Base-by-base conservation (phyloP, 2,888 invertebrate species). In the Cylloceria caligata region DNA sequence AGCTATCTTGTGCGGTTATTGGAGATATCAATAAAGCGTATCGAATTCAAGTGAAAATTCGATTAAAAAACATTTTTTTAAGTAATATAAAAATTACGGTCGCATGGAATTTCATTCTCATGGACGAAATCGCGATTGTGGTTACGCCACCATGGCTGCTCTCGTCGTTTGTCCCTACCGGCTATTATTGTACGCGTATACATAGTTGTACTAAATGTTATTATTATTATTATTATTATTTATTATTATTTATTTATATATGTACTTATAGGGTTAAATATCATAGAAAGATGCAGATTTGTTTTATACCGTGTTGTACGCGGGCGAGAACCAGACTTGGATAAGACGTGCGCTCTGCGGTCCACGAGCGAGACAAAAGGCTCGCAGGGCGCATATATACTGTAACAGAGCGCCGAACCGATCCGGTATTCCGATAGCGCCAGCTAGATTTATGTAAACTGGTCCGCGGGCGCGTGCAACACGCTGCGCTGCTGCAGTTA, bases 371-470 rank as follows among this genome's bases (percentile, higher is more conserved):
- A 83, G 83, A 85, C 85, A 83, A 85, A 85, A 85, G 81, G 65
- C 76, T 71, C 71, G 45, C 74, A 76, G 73, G 73, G 77, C 76
- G 62, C 55, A 73, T 78, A 79, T 62, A 64, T 65, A 60, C 55
- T 73, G 68, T 73, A 73, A 74, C 73, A 74, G 76, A 83, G 79
- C 78, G 79, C 79, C 81, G 74, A 69, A 74, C 71, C 77, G 85
- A 85, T 85, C 64, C 74, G 65, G 68, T 80, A 72, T 74, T 36
- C 47, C 67, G 83, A 83, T 83, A 85, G 72, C 80, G 73, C 73
- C 76, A 49, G 71, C 68, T 84, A 83, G 85, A 85, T 85, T 85
- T 85, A 85, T 85, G 83, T 80, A 82, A 83, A 85, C 85, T 83
- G 83, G 85, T 85, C 78, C 78, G 60, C 68, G 73, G 64, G 77